Base-by-base conservation (phyloP, 1,140 invertebrate species). In the Archegozetes longisetosus region DNA sequence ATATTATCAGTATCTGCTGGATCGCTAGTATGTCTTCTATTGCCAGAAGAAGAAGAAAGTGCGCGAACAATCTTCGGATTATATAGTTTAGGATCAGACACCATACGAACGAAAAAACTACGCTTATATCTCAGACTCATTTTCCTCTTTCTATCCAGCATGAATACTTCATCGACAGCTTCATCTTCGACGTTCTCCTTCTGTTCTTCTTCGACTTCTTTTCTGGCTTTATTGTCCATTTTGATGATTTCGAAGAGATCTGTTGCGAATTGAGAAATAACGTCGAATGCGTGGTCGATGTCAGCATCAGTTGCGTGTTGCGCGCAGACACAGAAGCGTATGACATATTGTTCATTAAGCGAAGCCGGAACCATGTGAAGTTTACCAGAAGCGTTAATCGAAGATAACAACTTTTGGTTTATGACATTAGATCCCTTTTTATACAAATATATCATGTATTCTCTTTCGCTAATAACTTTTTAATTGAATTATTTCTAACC, bases 361-460 rank as follows among this genome's bases (percentile, higher is more conserved):
- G 79, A 83, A 1, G 92, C 88, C 0, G 93, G 93, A 2, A 98
- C 90, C 92, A 98, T 97, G 70, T 98, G 94, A 54, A 98, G 74
- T 71, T 89, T 88, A 6, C 93, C 93, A 3, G 90, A 94, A 55
- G 87, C 91, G 68, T 99, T 99, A 62, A 98, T 93, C 53, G 82
- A 81, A 54, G 88, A 88, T 55, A 98, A 74, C 2, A 99, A 75
- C 69, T 90, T 92, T 72, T 97, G 89, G 71, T 97, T 98, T 17
- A 95, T 68, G 65, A 85, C 84, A 68, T 97, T 88, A 12, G 82
- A 78, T 26, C 90, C 91, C 71, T 86, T 79, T 25, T n/a, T 14
- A 50, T 25, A 2, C 64, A 61, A 29, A 63, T 13, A 29, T 24
- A 22, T 20, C 13, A 49, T 2, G n/a, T 58, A 2, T 6, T 3